A percentile compares a stretch with the other conserved stretches of the same genome.
These are phyloP conservation scores for Helicoverpa zea DNA, from an alignment of 1,140 invertebrate species.

Conservation along the genomic window DNA sequence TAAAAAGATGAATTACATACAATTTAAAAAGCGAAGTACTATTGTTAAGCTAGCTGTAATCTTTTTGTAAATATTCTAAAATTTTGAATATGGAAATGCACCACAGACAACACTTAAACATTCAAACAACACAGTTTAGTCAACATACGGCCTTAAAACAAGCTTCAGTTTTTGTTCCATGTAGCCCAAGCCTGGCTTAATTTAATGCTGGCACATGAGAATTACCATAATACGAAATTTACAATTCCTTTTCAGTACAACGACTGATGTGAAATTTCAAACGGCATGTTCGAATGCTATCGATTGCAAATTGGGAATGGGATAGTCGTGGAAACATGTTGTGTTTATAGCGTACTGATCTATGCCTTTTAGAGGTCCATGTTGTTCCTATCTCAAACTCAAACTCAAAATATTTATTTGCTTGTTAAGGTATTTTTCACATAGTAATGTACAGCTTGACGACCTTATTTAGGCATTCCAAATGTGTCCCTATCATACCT, in stretches of 20 bases:
- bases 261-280: constrained; percentile 41
- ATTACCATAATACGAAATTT: constrained; percentile 50
- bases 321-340: not conserved
- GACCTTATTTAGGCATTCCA: no score
- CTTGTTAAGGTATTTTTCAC: not conserved
- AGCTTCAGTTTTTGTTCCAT: constrained; percentile 27
- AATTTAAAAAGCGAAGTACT: no score
- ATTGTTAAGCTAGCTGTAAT: no score
- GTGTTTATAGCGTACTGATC: not conserved
- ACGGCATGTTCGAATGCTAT: constrained; percentile 34
- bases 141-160: constrained; percentile 35
- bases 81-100: not conserved
- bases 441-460: not conserved
- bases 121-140: constrained; percentile 20
- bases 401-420: no score
- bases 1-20: no score
- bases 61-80: not conserved
- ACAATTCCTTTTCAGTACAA: constrained; percentile 46
- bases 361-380: no score
- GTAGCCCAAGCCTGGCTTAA: not conserved
- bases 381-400: no score
- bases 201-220: constrained; percentile 38
- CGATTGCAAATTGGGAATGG: constrained; percentile 29
- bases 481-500: no score
- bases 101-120: constrained; percentile 3